Percentiles rank a stretch among this genome's conserved stretches.
These are phyloP conservation scores for Cremastinae sp. DNA, from an alignment of 2,888 invertebrate species.

Conservation along the genomic window DNA sequence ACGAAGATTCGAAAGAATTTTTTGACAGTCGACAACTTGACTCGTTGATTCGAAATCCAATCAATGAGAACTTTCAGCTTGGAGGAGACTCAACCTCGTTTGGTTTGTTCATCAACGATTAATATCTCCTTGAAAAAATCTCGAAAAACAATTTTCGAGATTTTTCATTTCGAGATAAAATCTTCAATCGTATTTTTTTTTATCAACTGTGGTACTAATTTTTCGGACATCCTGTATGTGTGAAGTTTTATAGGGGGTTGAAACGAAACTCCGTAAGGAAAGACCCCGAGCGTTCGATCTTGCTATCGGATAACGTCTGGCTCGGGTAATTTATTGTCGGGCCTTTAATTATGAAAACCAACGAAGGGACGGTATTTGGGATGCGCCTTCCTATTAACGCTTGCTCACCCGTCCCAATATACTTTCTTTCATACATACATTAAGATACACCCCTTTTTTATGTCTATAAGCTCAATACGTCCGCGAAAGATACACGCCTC, in stretches of 20 bases:
- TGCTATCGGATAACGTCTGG: slow-evolving; percentile 59
- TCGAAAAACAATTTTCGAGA: too few species aligned
- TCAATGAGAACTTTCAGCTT: too few species aligned
- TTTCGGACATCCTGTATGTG: not conserved
- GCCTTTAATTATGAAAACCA: slow-evolving; percentile 63
- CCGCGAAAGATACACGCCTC: slow-evolving; percentile 25
- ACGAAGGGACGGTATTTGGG: slow-evolving; percentile 56
- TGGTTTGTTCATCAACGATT: too few species aligned
- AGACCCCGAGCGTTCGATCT: slow-evolving; percentile 52
- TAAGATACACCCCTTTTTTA: slow-evolving; percentile 21
- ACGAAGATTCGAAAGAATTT: too few species aligned
- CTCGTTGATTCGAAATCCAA: too few species aligned
- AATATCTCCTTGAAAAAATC: too few species aligned
- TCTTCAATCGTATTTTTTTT: too few species aligned
- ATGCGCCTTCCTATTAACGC: slow-evolving; percentile 58
- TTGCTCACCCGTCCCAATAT: slow-evolving; percentile 40
- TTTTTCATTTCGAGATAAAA: too few species aligned
- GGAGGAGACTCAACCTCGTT: too few species aligned
- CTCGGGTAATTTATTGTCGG: slow-evolving; percentile 59
- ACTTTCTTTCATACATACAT: slow-evolving; percentile 2
- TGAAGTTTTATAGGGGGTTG: slow-evolving; percentile 18
- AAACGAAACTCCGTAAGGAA: slow-evolving; percentile 32
- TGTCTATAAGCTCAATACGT: not conserved
- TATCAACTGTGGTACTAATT: too few species aligned
- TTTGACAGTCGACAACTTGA: too few species aligned